Evolutionary conservation across 2,888 invertebrate species (phyloP).

Genomic region (Rhagonycha fulva): DNA sequence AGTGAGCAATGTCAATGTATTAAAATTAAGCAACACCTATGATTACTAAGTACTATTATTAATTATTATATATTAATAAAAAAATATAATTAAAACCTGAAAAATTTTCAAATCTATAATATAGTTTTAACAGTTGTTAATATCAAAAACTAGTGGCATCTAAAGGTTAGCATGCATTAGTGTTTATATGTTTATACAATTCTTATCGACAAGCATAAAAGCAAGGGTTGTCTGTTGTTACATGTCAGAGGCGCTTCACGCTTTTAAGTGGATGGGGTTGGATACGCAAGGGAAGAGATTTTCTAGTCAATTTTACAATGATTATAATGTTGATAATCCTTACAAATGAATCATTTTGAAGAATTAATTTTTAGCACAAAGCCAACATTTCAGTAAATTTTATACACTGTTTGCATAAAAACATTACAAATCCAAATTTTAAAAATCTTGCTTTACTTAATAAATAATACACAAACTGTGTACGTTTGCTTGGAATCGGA

Average conservation of each 20-base stretch:
- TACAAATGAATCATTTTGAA: neutral
- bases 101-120: too few species aligned
- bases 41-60: too few species aligned
- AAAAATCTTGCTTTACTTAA: too few species aligned
- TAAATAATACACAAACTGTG: too few species aligned
- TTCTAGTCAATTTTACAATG: conserved; percentile 55
- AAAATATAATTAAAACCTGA: too few species aligned
- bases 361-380: neutral
- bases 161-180: conserved; percentile 46
- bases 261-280: conserved; percentile 45
- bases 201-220: conserved; percentile 36
- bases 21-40: too few species aligned
- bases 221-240: conserved; percentile 32
- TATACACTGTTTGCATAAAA: neutral
- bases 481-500: too few species aligned
- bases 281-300: conserved; percentile 48
- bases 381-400: neutral
- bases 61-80: too few species aligned
- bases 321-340: conserved; percentile 42
- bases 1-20: too few species aligned
- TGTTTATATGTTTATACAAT: conserved; percentile 52
- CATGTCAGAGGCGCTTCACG: conserved; percentile 39
- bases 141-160: neutral
- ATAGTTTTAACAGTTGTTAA: too few species aligned
- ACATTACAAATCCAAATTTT: too few species aligned